A percentile compares a stretch with the other conserved stretches of the same genome.
These are phyloP conservation scores for Slavum lentiscoides DNA, from an alignment of 2,888 invertebrate species.

Conservation along the genomic window DNA sequence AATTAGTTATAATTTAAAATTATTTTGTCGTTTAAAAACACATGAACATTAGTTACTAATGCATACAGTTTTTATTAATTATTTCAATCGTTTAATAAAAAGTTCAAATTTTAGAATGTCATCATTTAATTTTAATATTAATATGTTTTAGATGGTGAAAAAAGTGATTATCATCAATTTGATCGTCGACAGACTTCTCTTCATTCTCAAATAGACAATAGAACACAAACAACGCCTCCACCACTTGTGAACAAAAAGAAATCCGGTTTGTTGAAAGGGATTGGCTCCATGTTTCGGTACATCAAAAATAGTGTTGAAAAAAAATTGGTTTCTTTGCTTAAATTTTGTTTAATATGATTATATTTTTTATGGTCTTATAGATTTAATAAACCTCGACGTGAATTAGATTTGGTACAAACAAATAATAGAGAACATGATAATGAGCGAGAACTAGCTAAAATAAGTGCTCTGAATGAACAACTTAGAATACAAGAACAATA, in stretches of 20 bases:
- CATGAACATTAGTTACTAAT: too few relatives aligned
- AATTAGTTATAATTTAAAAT: not conserved
- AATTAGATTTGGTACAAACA: constrained; percentile 55
- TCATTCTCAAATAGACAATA: constrained; percentile 67
- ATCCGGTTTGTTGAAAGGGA: constrained; percentile 77
- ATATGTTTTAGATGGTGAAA: constrained; percentile 61
- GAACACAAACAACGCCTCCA: constrained; percentile 60
- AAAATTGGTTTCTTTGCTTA: not conserved
- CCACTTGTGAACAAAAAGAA: constrained; percentile 66
- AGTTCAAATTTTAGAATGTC: not conserved
- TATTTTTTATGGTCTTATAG: constrained; percentile 59
- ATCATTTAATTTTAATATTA: not conserved
- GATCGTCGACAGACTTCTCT: constrained; percentile 80
- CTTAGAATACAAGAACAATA: constrained; percentile 62
- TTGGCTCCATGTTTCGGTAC: constrained; percentile 77
- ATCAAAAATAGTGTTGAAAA: constrained; percentile 29
- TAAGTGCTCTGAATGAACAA: constrained; percentile 60
- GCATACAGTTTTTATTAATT: not conserved
- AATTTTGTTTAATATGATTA: not conserved
- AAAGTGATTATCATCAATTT: constrained; percentile 59
- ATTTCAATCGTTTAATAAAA: not conserved
- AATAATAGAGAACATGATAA: constrained; percentile 57
- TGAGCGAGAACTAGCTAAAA: constrained; percentile 59
- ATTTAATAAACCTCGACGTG: constrained; percentile 70
- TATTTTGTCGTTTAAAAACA: not conserved